Conservation (phyloP, 2,888 invertebrate genomes). For the Villa cingulata region DNA sequence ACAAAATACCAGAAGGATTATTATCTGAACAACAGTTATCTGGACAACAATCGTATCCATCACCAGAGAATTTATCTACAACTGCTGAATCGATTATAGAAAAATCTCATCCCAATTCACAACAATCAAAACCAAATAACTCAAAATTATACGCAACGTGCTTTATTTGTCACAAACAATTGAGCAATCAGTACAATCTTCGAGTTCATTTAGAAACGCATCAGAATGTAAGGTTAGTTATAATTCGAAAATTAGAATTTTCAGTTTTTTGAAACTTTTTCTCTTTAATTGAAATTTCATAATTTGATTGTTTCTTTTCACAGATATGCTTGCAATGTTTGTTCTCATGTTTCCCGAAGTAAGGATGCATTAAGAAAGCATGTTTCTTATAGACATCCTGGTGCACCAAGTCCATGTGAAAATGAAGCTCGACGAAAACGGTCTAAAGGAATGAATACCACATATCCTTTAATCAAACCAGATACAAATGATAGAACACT, state of each 20-base stretch:
- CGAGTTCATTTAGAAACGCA: constrained; percentile 85
- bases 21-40: constrained; percentile 15
- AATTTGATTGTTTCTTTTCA: not conserved
- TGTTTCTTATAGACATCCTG: constrained; percentile 74
- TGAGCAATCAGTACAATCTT: constrained; percentile 82
- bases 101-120: constrained; percentile 17
- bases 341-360: constrained; percentile 75
- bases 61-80: constrained; percentile 10
- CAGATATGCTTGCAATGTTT: constrained; percentile 72
- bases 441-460: constrained; percentile 25
- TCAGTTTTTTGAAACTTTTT: not conserved
- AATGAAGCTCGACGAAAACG: constrained; percentile 34
- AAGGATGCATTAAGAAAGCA: constrained; percentile 78
- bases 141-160: constrained; percentile 56
- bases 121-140: constrained; percentile 30
- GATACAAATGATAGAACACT: constrained; percentile 9
- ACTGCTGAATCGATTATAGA: constrained; percentile 12
- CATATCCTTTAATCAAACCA: constrained; percentile 14
- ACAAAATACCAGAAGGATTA: constrained; percentile 8
- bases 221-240: constrained; percentile 52
- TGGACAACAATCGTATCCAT: constrained; percentile 11
- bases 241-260: no score
- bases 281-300: not conserved
- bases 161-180: constrained; percentile 71
- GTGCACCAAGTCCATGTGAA: constrained; percentile 36